Base-by-base conservation (phyloP, 2,888 invertebrate genomes). In the Spialia ferax region DNA sequence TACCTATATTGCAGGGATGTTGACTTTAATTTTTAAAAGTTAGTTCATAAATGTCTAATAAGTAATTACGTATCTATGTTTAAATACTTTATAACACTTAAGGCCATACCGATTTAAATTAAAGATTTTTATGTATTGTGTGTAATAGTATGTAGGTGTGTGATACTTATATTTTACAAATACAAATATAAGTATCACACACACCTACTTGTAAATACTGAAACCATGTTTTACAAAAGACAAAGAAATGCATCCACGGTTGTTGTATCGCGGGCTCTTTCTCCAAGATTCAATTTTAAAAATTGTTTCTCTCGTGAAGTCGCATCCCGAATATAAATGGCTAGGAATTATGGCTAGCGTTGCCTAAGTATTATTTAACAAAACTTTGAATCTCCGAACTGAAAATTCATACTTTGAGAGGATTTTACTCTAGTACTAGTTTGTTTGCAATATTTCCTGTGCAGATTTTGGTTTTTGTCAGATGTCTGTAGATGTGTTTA, bases 211-310 rank as follows among this genome's bases (percentile, higher is more conserved):
- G 23, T 54, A 54, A 54, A 29, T 55, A 55, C 1, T 55, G 10
- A 15, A 55, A 29, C 15, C 8, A 55, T 55, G 29, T 29, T 55
- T 55, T 55, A 13, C 23, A 55, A 26, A 55, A 55, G 54, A 69
- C 54, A 67, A 63, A 38, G 54, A 63, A 35, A 48, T 56, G 62
- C 22, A 55, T 63, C 45, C 22, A 23, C 52, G 52, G 52, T 23
- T 45, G 78, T 76, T 74, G 83, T 88, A 83, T 85, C 84, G 78
- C 79, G 77, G 81, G 70, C 78, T 83, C 81, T 82, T 85, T 83
- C 77, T 77, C 74, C 79, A 77, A 88, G 87, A 90, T 90, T 89
- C 89, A 91, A 91, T 91, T 91, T 89, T 89, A 87, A 89, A 88
- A 89, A 89, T 89, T 91, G 89, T 86, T 88, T 81, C 85, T 80